Percentiles rank a stretch among this genome's conserved stretches.
Conservation (phyloP, 2,797 vertebrate species). For the Lithobates pipiens region DNA sequence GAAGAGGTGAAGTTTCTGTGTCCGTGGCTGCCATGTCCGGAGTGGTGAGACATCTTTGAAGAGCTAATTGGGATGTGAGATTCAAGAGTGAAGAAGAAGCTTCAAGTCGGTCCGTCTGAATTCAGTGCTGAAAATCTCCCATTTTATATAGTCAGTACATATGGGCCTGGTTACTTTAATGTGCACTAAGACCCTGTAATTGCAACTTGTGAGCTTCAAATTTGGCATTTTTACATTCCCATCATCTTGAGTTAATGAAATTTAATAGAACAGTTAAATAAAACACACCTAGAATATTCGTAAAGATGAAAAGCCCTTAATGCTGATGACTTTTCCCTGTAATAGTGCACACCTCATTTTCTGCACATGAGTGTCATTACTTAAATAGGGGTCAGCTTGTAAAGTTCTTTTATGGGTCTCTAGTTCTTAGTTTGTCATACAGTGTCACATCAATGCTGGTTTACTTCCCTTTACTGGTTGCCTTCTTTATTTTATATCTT, state of each 20-base stretch:
- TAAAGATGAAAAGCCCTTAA: slow-evolving; percentile 53
- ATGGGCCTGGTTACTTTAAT: slow-evolving; percentile 49
- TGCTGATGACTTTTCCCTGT: slow-evolving; percentile 27
- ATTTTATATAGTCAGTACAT: slow-evolving; percentile 17
- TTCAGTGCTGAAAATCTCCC: background rate
- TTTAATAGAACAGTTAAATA: slow-evolving; percentile 52
- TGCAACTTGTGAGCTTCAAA: slow-evolving; percentile 19
- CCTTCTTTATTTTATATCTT: slow-evolving; percentile 16
- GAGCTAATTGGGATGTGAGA: background rate
- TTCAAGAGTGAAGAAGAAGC: background rate
- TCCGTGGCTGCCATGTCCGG: slow-evolving; percentile 21
- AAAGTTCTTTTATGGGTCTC: slow-evolving; percentile 17
- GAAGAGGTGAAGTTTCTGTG: slow-evolving; percentile 50
- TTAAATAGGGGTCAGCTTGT: slow-evolving; percentile 35
- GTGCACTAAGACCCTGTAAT: slow-evolving; percentile 42
- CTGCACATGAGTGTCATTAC: slow-evolving; percentile 12
- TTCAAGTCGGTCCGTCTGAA: slow-evolving; percentile 22
- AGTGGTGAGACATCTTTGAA: slow-evolving; percentile 35
- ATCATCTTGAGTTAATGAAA: slow-evolving; percentile 38
- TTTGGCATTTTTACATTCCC: slow-evolving; percentile 43
- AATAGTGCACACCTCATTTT: slow-evolving; percentile 14
- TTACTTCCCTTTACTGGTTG: background rate
- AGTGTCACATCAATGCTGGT: background rate
- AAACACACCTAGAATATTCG: slow-evolving; percentile 51
- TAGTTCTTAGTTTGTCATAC: slow-evolving; percentile 23